phyloP scores from a whole-genome alignment of 2,797 vertebrate species.

The Phoxinus dragarum region DNA sequence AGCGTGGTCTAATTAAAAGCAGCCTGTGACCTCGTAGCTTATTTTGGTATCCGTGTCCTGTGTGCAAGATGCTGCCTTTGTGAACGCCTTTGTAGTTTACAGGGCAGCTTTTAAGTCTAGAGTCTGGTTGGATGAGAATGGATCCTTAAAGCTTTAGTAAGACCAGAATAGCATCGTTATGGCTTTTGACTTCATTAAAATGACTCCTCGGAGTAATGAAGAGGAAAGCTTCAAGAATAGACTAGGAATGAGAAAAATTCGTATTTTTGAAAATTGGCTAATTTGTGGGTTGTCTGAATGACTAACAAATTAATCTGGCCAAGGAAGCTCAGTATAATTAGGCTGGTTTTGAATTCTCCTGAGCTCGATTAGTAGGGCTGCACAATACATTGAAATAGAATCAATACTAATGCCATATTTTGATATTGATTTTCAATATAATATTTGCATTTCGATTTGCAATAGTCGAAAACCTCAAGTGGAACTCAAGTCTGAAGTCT shows the following conservation, averaged over 20 bases:
- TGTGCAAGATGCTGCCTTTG: slow-evolving; percentile 39
- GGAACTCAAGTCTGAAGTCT: background rate
- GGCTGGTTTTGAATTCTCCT: background rate
- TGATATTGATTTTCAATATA: background rate
- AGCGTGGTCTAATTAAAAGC: slow-evolving; percentile 47
- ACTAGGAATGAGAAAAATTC: background rate
- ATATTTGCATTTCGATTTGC: background rate
- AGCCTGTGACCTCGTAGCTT: slow-evolving; percentile 25
- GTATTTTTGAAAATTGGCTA: background rate
- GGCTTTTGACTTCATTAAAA: slow-evolving; percentile 24
- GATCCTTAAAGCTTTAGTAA: slow-evolving; percentile 9
- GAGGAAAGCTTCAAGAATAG: background rate
- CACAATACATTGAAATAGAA: background rate
- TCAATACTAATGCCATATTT: background rate
- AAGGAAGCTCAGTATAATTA: background rate
- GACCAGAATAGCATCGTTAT: slow-evolving; percentile 8
- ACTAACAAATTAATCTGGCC: background rate
- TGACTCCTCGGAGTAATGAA: background rate
- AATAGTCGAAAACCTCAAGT: background rate
- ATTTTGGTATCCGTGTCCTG: slow-evolving; percentile 19
- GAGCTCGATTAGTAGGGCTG: background rate
- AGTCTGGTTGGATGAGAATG: background rate
- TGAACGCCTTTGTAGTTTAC: slow-evolving; percentile 40
- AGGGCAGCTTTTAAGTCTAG: slow-evolving; percentile 38
- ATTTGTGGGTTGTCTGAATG: slow-evolving; percentile 1